These are phyloP conservation scores for Gymnosoma rotundatum DNA, from an alignment of 2,888 invertebrate genomes.

Conservation along the genomic window DNA sequence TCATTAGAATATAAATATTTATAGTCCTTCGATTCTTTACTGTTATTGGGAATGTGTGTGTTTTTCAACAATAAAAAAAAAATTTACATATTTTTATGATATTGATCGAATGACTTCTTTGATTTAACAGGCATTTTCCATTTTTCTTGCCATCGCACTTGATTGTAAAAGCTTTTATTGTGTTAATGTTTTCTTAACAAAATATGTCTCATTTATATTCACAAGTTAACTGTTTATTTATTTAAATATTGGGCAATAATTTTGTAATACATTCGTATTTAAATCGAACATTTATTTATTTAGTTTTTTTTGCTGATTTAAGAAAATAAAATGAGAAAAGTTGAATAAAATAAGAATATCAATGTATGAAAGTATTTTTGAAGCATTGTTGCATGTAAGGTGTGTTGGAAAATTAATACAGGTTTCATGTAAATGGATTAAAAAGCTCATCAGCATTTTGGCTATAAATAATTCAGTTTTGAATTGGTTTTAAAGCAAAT, in stretches of 20 bases:
- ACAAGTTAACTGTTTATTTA: constrained; percentile 59
- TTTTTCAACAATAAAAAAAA: constrained; percentile 14
- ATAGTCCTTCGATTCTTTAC: neutral
- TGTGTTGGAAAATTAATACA: no score
- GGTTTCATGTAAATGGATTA: no score
- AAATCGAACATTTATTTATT: neutral
- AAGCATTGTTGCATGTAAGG: no score
- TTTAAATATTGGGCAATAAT: constrained; percentile 56
- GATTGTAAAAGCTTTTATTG: constrained; percentile 22
- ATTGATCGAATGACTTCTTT: constrained; percentile 57
- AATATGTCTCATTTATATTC: constrained; percentile 47
- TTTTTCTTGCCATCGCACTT: neutral
- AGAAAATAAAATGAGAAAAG: neutral
- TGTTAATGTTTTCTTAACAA: neutral
- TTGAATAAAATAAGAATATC: neutral
- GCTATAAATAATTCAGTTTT: no score
- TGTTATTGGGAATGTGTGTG: neutral
- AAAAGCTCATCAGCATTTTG: no score
- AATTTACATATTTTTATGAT: constrained; percentile 61
- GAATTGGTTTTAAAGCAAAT: no score
- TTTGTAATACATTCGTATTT: constrained; percentile 1
- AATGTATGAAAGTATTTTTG: neutral
- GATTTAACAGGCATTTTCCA: constrained; percentile 45
- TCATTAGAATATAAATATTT: constrained; percentile 9
- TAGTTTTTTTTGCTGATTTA: constrained; percentile 28